Base-by-base conservation (phyloP, 2,888 invertebrate species). In the Aleiodes testaceus region DNA sequence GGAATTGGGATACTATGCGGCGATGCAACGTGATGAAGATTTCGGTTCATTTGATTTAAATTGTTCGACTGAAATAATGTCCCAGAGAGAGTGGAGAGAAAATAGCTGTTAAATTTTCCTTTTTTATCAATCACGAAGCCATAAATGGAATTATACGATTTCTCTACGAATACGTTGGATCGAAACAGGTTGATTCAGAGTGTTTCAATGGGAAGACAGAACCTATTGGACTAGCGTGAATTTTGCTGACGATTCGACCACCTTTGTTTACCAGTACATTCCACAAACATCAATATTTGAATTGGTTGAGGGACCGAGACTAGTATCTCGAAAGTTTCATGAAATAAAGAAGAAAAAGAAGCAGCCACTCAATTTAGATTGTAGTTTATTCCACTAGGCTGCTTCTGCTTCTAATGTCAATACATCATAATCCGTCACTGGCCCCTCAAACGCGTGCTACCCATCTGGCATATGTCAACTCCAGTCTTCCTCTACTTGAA, bases 391-490 rank as follows among this genome's bases (percentile, higher is more conserved):
- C 22, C 55, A 12, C 55, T 55, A 1, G 55, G 26, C n/a, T 11
- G 49, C n/a, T 16, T 16, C 49, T 49, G 12, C 1, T 49, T 49
- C 16, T 14, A 14, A 18, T n/a, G 3, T 42, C 20, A 4, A 59
- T 59, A 3, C 7, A 59, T 59, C 59, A 42, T 42, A 59, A 59
- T 59, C 59, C 42, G 59, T 59, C 36, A 59, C 3, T 18, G 59
- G 59, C 2, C 42, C 16, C 36, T 59, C 11, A 36, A 59, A 16
- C 11, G 42, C 42, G 42, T 11, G 16, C 18, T 36, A 1, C 42
- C 9, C 36, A 16, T 1, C 3, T 14, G 7, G 42, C 18, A 59
- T 59, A 36, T 59, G 59, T 59, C 59, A 42, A 14, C 36, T 36
- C 59, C 42, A 59, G n/a, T 14, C 42, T 18, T 6, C 16, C 6